Base-by-base conservation (phyloP, 2,797 vertebrate genomes). In the Dicrostonyx torquatus region DNA sequence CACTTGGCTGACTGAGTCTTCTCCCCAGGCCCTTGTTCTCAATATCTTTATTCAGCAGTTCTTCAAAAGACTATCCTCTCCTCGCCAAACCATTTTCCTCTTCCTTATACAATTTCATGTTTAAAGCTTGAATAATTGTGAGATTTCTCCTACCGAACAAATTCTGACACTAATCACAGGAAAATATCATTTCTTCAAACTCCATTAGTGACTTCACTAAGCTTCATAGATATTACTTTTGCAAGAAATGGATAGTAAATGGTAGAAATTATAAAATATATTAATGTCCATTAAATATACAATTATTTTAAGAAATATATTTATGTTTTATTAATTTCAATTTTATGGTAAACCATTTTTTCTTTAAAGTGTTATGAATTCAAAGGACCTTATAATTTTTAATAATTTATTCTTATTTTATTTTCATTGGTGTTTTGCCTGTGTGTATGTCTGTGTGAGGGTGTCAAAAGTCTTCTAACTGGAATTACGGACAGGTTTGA, bases 301-400 rank as follows among this genome's bases (percentile, higher is more conserved):
- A 90, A 90, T 92, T n/a, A 87, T 94, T 91, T 92, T 87, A 79
- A 2, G 24, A 84, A 86, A 70, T 1, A 10, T 73, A 92, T 77
- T 92, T 88, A 14, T 14, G 60, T 68, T 79, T 22, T 72, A 53
- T 91, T 89, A 93, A 95, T 93, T 82, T 89, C 68, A 58, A 84
- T 90, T 90, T n/a, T 70, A 60, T 60, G 37, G 13, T 55, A 93
- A 83, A 83, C 50, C 6, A 89, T 66, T 83, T 90, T 95, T 50
- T 84, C 79, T 80, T 95, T 53, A 43, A 88, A 77, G 60, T 75
- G 3, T 31, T 82, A 70, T 84, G 34, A 95, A 8, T 70, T 90
- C 18, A 68, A 95, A 34, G 37, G 85, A 76, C 62, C 94, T 14
- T 66, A 66, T 66, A 34, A 45, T 45, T 17, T 62, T 13, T 68